A percentile compares a stretch with the other conserved stretches of the same genome.
phyloP scores from a whole-genome alignment of 2,888 invertebrate genomes.

The Pharmacophagus antenor region DNA sequence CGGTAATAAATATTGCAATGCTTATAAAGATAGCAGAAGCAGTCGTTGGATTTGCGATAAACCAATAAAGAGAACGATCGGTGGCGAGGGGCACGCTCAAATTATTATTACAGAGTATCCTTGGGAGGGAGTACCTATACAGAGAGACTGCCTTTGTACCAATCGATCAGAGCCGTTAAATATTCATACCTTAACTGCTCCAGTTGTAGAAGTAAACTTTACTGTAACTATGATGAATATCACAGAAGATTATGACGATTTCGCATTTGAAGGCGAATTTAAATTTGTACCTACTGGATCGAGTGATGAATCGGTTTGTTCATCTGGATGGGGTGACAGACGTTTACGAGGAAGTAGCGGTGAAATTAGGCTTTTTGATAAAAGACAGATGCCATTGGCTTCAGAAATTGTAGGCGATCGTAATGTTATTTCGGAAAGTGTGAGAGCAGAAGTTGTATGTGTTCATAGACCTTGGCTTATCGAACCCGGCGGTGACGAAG shows the following conservation, averaged over 20 bases:
- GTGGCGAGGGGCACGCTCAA: conserved; percentile 80
- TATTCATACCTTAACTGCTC: conserved; percentile 85
- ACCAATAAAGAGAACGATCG: conserved; percentile 66
- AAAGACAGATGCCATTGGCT: conserved; percentile 67
- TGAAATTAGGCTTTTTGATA: conserved; percentile 85
- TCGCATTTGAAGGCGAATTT: conserved; percentile 88
- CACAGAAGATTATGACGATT: conserved; percentile 89
- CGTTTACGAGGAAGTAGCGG: conserved; percentile 86
- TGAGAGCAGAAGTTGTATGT: conserved; percentile 81
- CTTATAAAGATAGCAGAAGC: conserved; percentile 84
- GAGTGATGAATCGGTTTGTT: conserved; percentile 81
- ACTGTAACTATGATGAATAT: conserved; percentile 89
- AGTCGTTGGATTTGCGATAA: conserved; percentile 86
- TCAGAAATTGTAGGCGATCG: conserved; percentile 74
- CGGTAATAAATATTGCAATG: conserved; percentile 84
- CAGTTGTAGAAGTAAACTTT: conserved; percentile 86
- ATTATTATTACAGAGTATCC: conserved; percentile 85
- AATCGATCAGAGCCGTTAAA: conserved; percentile 84
- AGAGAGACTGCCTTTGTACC: conserved; percentile 87
- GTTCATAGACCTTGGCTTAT: conserved; percentile 89
- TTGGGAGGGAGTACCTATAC: conserved; percentile 84
- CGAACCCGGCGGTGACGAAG: conserved; percentile 87
- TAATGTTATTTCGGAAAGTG: conserved; percentile 76
- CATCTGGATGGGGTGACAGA: conserved; percentile 84
- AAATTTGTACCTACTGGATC: conserved; percentile 82